These are phyloP conservation scores for Ypsolopha sequella DNA, from an alignment of 2,888 invertebrate genomes.

Conservation along the genomic window DNA sequence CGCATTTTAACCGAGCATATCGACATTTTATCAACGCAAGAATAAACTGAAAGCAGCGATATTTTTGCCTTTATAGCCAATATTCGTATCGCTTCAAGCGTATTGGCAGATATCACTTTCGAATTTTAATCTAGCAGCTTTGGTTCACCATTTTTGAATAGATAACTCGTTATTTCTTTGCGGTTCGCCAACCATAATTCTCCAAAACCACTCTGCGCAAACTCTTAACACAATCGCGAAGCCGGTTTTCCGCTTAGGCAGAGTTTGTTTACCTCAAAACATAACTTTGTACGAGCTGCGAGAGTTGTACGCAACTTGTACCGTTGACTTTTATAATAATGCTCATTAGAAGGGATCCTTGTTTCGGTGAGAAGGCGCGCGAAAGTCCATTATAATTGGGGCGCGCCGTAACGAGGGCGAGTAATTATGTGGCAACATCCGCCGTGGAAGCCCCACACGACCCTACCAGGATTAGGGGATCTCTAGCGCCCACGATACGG, in stretches of 20 bases:
- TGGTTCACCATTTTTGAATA: no score
- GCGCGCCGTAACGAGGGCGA: slow-evolving; percentile 35
- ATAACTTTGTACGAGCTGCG: neutral
- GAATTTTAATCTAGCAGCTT: no score
- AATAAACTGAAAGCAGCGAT: neutral
- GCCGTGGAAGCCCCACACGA: slow-evolving; percentile 38
- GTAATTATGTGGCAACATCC: slow-evolving; percentile 63
- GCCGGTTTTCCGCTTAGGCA: neutral
- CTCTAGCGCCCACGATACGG: slow-evolving; percentile 44
- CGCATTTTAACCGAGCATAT: slow-evolving; percentile 17
- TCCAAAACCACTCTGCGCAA: neutral
- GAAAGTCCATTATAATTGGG: slow-evolving; percentile 26
- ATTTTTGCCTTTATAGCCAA: neutral
- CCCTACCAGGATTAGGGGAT: slow-evolving; percentile 55
- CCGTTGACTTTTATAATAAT: slow-evolving; percentile 7
- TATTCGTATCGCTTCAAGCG: neutral
- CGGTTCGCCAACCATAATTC: no score
- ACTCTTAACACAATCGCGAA: neutral
- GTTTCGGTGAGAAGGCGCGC: slow-evolving; percentile 15
- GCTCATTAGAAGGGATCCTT: slow-evolving; percentile 12
- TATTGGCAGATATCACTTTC: no score
- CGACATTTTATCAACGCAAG: slow-evolving; percentile 1
- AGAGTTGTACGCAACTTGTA: neutral
- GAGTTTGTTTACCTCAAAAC: neutral
- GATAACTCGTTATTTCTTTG: no score